Evolutionary conservation across 2,797 vertebrate genomes (phyloP), one percentile per base, ranked within the genome.

Genomic region (Ptychobarbus kaznakovi): DNA sequence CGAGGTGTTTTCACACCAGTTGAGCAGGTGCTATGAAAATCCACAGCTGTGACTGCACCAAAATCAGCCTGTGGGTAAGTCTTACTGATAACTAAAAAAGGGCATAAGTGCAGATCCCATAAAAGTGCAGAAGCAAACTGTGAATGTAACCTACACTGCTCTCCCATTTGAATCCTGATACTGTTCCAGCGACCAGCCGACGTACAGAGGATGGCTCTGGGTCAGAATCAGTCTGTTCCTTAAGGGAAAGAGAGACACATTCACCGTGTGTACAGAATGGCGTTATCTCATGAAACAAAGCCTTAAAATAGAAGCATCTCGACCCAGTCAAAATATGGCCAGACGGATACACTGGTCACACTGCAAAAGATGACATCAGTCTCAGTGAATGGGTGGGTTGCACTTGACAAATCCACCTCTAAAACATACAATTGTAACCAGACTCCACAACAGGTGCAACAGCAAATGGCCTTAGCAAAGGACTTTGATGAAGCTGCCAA

Each of bases 151-250:
- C 97, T 91, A 97, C 97, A 40, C 96, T 96, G 32, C 96, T 97
- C 86, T 97, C 97, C 98, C 98, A 99, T 93, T 98, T 98, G 96
- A 98, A 98, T 85, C 96, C 96, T 86, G 97, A 96, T 91, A 96
- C 96, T 53, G 97, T 96, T 95, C 96, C 97, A 80, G 96, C 94
- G 94, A 97, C 97, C 93, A 97, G 95, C 88, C 97, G 97, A 94
- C 98, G 97, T 93, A 97, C 94, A 88, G 97, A 96, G 91, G 97
- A 98, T 22, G 98, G 97, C 92, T 99, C 98, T 20, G 97, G 98
- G 94, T 98, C 98, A 86, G 98, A 98, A 93, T 98, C 96, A 91
- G 97, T 97, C 93, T 97, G 95, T 91, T 98, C 97, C 98, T 99
- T 93, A 90, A 89, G 94, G 93, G 92, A 93, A 90, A 95, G 91